phyloP scores from a whole-genome alignment of 2,797 vertebrate genomes.

The Eulemur coronatus region DNA sequence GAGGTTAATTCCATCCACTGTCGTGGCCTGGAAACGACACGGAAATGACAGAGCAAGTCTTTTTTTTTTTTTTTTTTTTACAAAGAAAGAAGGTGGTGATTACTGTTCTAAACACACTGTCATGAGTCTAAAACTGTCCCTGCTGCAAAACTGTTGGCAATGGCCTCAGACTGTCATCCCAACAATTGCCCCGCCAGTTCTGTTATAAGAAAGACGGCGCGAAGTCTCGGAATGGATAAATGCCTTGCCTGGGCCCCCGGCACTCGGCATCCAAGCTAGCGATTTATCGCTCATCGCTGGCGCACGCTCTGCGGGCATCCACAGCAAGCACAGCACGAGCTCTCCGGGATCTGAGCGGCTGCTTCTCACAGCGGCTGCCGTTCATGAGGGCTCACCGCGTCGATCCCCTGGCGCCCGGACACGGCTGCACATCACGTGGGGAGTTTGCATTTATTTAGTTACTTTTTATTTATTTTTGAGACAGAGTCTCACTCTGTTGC shows the following conservation, averaged over 20 bases:
- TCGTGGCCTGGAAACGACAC: conserved; percentile 86
- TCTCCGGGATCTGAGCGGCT: background rate
- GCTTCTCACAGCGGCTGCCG: no score
- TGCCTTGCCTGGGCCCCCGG: background rate
- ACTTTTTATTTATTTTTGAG: no score
- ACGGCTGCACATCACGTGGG: accelerated
- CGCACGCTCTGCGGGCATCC: accelerated
- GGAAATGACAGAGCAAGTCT: conserved; percentile 32
- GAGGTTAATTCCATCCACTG: conserved; percentile 88
- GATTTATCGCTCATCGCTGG: accelerated
- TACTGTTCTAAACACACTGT: background rate
- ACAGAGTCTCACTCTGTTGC: no score
- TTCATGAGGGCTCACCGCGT: accelerated
- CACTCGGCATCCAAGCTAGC: accelerated
- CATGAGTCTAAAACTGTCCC: conserved; percentile 9
- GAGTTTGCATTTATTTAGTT: no score
- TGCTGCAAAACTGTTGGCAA: background rate
- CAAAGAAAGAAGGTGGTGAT: background rate
- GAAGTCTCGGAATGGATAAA: background rate
- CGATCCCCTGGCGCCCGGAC: background rate
- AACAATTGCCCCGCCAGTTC: accelerated
- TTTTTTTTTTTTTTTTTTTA: background rate
- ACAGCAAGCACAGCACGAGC: accelerated
- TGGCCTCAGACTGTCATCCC: background rate
- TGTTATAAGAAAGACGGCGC: background rate